Evolutionary conservation across 1,140 invertebrate species (phyloP), one percentile per base, ranked within the genome.

Genomic region (Micrasema minimum): DNA sequence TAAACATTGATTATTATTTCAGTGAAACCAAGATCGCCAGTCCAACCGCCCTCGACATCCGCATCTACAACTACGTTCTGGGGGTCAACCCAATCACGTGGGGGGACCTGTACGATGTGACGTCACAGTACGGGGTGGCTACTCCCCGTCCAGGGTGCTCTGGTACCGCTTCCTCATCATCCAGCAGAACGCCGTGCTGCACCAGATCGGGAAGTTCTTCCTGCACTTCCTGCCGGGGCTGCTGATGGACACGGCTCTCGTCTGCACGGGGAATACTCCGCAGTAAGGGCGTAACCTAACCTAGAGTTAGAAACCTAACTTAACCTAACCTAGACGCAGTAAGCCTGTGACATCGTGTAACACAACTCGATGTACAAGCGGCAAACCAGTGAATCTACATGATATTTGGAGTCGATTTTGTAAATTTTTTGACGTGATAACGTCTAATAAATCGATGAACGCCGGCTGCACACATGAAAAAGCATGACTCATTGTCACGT

Each of bases 131-230:
- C 31, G 85, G 85, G 0, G 43, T 82, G 0, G 51, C 78, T 1
- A 77, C 80, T 37, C 85, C 85, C 80, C 81, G 1, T 67, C 68
- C 0, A 75, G 78, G 9, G 82, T 83, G 0, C 78, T 90, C 23
- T 88, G 87, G 87, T 88, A 87, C 68, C 86, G 85, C 72, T 85
- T 82, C 64, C 84, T 88, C 23, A 77, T 81, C n/a, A 82, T 88
- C 65, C 87, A 81, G 62, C 85, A 82, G 46, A 76, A 81, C 72
- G 84, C 78, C 43, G 71, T 83, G 2, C 45, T 88, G 2, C 85
- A 89, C 72, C 74, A 83, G 1, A 11, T 81, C 85, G 50, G 81
- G 9, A 77, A 77, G 3, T 65, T 85, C n/a, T 76, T 87, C 4
- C 76, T 87, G 11, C 88, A 90, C 65, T 77, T 82, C 22, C 59